These are phyloP conservation scores for Spongia lamella DNA, from an alignment of 37 sponge, comb jelly and placozoan species.

Conservation along the genomic window DNA sequence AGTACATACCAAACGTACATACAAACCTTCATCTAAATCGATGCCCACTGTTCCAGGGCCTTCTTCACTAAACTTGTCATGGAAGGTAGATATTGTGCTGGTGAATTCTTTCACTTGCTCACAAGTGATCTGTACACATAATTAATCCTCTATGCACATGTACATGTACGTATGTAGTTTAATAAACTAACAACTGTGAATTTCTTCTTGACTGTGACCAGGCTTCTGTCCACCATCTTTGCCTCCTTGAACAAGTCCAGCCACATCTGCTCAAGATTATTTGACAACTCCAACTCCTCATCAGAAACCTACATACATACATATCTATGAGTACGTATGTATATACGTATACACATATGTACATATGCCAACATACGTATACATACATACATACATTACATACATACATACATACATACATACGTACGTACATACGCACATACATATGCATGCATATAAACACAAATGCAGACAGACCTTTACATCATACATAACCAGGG, in stretches of 20 bases:
- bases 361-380: neutral
- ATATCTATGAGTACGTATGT: too few species aligned
- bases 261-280: conserved; percentile 70
- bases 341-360: neutral
- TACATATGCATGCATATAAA: too few species aligned
- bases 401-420: conserved; percentile 20
- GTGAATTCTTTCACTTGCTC: conserved; percentile 84
- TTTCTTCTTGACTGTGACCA: conserved; percentile 93
- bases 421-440: neutral
- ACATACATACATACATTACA: too few species aligned
- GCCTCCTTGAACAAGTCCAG: conserved; percentile 66
- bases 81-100: conserved; percentile 57
- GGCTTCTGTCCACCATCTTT: conserved; percentile 73
- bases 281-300: conserved; percentile 51
- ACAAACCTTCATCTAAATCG: conserved; percentile 87
- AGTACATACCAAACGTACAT: neutral
- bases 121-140: conserved; percentile 69
- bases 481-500: conserved; percentile 87
- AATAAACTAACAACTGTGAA: conserved; percentile 74
- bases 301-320: conserved; percentile 39
- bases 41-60: conserved; percentile 92
- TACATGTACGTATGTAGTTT: neutral
- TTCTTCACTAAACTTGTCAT: conserved; percentile 74
- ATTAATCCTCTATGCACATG: neutral
- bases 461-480: conserved; percentile 32